Evolutionary conservation across 2,888 invertebrate species (phyloP).

Genomic region (Drosophila pseudotalamancana): DNA sequence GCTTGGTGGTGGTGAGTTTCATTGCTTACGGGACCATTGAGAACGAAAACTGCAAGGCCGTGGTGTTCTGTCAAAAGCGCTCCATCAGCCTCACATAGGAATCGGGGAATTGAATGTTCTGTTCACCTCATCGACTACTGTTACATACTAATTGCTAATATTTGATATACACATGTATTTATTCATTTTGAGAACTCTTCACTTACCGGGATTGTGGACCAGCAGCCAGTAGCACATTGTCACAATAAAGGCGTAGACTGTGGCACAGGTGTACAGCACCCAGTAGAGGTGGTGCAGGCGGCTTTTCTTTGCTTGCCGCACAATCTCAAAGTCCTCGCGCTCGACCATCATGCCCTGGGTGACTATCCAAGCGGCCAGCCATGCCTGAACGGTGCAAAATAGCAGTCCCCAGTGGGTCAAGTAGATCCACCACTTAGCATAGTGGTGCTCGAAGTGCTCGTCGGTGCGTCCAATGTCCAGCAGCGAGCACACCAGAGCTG

Average conservation of each 20-base stretch:
- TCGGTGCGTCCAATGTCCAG: conserved; percentile 84
- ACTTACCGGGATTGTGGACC: conserved; percentile 89
- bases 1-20: conserved; percentile 18
- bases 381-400: conserved; percentile 84
- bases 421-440: conserved; percentile 85
- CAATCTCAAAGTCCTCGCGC: conserved; percentile 84
- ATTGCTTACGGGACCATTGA: conserved; percentile 29
- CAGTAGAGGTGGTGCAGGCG: conserved; percentile 83
- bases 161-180: background rate
- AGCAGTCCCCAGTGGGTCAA: conserved; percentile 84
- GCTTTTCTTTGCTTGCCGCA: conserved; percentile 84
- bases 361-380: conserved; percentile 84
- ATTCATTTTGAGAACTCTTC: background rate
- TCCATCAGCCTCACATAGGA: background rate
- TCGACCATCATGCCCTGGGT: conserved; percentile 85
- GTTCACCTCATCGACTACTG: background rate
- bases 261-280: conserved; percentile 84
- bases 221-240: conserved; percentile 85
- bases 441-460: conserved; percentile 84
- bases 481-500: conserved; percentile 84
- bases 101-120: background rate
- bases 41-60: conserved; percentile 16
- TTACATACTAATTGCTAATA: too few species aligned
- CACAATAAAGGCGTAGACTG: conserved; percentile 84
- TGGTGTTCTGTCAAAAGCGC: conserved; percentile 22